Evolutionary conservation across 2,797 vertebrate species (phyloP).

Genomic region (Amphiprion clarkii): DNA sequence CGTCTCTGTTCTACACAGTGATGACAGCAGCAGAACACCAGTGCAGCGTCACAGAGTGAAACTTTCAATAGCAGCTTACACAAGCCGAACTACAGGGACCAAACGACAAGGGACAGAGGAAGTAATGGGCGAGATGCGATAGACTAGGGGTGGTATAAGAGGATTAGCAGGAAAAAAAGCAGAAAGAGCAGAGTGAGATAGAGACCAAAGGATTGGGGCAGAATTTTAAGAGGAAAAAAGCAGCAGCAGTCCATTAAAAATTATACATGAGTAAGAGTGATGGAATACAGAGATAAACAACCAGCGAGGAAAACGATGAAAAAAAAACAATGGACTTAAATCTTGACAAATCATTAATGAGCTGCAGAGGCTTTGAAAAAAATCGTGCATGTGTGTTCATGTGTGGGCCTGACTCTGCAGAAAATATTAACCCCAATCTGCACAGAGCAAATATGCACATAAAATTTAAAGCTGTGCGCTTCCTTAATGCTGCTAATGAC

Average conservation of each 20-base stretch:
- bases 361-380: slow-evolving; percentile 12
- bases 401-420: too few species aligned
- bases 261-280: background rate
- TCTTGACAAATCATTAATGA: slow-evolving; percentile 10
- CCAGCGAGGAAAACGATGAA: background rate
- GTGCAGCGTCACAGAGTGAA: background rate
- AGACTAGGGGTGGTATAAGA: slow-evolving; percentile 41
- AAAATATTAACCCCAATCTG: background rate
- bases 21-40: background rate
- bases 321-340: slow-evolving; percentile 19
- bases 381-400: too few species aligned
- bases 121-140: slow-evolving; percentile 37
- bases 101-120: slow-evolving; percentile 1
- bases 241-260: background rate
- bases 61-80: slow-evolving; percentile 10
- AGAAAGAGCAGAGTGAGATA: slow-evolving; percentile 44
- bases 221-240: slow-evolving; percentile 39
- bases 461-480: background rate
- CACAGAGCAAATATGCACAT: background rate
- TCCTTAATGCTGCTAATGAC: slow-evolving; percentile 23
- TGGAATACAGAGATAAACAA: background rate
- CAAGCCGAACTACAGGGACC: slow-evolving; percentile 9
- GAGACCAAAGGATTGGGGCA: slow-evolving; percentile 5
- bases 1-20: too few species aligned
- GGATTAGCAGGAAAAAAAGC: slow-evolving; percentile 54